Percentiles rank a stretch among this genome's conserved stretches.
Evolutionary conservation across 92 coral and sea anemone genomes (phyloP).

Genomic region (Epizoanthus scotinus): DNA sequence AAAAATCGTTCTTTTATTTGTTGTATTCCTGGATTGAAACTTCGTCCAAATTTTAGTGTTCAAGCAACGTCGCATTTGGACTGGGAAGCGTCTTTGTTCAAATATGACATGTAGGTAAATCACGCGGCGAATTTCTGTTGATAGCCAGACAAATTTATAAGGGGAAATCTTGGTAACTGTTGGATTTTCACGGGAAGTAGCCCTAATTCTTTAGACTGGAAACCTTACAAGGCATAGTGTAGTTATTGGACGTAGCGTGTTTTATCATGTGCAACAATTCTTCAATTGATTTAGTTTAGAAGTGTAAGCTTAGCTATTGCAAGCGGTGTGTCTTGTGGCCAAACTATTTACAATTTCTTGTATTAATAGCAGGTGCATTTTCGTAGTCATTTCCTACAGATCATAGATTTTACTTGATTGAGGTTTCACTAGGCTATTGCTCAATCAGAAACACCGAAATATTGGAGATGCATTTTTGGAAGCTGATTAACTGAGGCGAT

Average conservation of each 20-base stretch:
- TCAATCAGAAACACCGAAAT: background rate
- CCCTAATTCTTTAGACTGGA: too few species aligned
- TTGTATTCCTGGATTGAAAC: background rate
- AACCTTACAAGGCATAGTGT: background rate
- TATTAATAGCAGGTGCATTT: constrained; percentile 36
- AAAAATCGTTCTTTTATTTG: constrained; percentile 10
- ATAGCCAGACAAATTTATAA: background rate
- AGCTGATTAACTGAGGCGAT: background rate
- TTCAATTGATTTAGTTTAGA: background rate
- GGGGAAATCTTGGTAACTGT: too few species aligned
- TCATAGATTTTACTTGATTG: background rate
- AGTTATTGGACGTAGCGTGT: background rate
- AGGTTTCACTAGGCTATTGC: background rate
- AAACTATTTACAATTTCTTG: constrained; percentile 24
- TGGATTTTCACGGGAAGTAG: too few species aligned
- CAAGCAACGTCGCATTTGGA: background rate
- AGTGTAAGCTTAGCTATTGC: background rate
- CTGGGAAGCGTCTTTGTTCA: background rate
- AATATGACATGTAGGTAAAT: background rate
- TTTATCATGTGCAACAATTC: background rate
- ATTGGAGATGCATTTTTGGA: background rate
- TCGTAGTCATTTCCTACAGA: constrained; percentile 6
- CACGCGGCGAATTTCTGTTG: background rate
- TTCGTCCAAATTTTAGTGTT: background rate
- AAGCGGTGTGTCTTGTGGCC: constrained; percentile 34